Percentiles rank a stretch among this genome's conserved stretches.
Conservation (phyloP, 2,888 invertebrate genomes). For the Myopa testacea region DNA sequence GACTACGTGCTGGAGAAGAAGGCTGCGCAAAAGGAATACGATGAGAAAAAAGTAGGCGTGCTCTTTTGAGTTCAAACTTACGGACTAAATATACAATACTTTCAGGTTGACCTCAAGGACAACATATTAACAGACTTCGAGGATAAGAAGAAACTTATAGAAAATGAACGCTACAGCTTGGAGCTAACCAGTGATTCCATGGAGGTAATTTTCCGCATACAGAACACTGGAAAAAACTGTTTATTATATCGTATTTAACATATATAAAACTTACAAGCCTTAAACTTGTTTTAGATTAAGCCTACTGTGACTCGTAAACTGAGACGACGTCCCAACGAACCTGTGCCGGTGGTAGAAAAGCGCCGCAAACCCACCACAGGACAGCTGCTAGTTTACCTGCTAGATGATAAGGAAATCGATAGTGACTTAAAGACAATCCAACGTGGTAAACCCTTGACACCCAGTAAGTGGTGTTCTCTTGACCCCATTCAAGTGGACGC, state of each 20-base stretch:
- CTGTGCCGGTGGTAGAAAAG: conserved; percentile 88
- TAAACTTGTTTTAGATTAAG: conserved; percentile 74
- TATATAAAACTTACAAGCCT: not conserved
- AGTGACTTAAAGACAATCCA: conserved; percentile 86
- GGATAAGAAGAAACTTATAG: conserved; percentile 90
- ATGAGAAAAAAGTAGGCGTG: conserved; percentile 84
- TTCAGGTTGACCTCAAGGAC: conserved; percentile 80
- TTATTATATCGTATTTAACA: not conserved
- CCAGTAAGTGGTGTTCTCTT: conserved; percentile 62
- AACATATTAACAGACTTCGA: conserved; percentile 91
- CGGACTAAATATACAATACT: not conserved
- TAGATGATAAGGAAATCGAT: conserved; percentile 91
- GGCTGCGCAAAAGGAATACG: conserved; percentile 90
- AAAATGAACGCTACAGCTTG: conserved; percentile 87
- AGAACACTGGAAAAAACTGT: not conserved
- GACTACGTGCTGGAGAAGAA: conserved; percentile 91
- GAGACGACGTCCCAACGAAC: conserved; percentile 92
- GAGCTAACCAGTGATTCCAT: conserved; percentile 90
- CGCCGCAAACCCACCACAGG: conserved; percentile 86
- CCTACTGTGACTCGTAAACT: conserved; percentile 96
- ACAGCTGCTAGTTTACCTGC: conserved; percentile 85
- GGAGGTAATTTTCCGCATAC: conserved; percentile 72
- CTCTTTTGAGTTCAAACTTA: not conserved
- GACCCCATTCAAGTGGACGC: not conserved
- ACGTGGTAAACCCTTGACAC: conserved; percentile 71